Evolutionary conservation across 2,888 invertebrate species (phyloP).

Genomic region (Ecdyonurus torrentis): DNA sequence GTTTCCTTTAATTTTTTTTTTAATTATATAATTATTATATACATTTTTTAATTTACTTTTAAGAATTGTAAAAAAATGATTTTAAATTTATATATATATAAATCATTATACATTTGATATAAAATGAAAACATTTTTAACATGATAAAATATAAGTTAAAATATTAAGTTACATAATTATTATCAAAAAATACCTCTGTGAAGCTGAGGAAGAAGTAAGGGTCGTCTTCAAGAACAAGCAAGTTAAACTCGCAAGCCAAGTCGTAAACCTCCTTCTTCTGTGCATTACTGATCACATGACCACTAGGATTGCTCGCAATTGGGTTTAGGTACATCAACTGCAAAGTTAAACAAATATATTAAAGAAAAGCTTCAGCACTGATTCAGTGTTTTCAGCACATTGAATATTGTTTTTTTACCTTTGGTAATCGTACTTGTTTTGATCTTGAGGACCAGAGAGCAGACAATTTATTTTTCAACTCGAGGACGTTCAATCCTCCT

Average conservation of each 20-base stretch:
- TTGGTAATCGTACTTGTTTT: background rate
- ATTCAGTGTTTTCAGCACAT: background rate
- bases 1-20: slow-evolving; percentile 32
- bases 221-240: slow-evolving; percentile 66
- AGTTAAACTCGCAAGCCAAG: slow-evolving; percentile 56
- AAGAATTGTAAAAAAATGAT: no score
- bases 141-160: background rate
- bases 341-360: slow-evolving; percentile 3
- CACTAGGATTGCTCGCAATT: slow-evolving; percentile 61
- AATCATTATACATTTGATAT: no score
- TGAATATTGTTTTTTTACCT: background rate
- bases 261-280: slow-evolving; percentile 52
- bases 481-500: background rate
- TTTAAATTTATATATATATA: no score
- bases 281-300: slow-evolving; percentile 44
- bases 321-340: slow-evolving; percentile 49
- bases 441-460: background rate
- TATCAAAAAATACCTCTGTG: slow-evolving; percentile 28
- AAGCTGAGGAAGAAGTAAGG: slow-evolving; percentile 67
- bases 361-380: background rate
- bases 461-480: background rate
- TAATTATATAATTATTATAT: no score
- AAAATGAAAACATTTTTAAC: background rate
- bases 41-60: no score
- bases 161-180: background rate